Conservation (phyloP, 2,888 invertebrate species). For the Polymixis lichenea region DNA sequence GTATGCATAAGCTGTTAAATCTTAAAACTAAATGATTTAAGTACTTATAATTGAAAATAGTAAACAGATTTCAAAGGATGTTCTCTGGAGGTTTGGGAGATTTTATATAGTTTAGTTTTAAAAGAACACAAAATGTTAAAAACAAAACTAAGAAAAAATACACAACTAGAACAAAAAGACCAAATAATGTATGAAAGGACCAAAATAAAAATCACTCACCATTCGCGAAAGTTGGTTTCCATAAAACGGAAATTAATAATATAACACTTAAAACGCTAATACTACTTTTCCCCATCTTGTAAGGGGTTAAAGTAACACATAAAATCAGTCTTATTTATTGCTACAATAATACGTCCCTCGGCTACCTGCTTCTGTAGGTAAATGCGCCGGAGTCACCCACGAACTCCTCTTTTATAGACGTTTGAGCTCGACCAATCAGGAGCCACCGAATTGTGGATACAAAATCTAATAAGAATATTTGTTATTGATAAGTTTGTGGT, state of each 20-base stretch:
- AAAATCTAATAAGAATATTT: constrained; percentile 65
- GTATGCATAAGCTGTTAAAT: too few relatives aligned
- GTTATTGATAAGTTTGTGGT: constrained; percentile 57
- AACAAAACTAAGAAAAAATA: constrained; percentile 19
- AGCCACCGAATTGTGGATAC: constrained; percentile 53
- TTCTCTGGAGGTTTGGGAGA: neutral
- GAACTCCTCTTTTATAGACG: constrained; percentile 80
- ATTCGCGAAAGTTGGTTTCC: constrained; percentile 81
- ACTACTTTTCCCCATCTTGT: constrained; percentile 85
- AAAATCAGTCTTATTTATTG: constrained; percentile 82
- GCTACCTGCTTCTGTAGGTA: constrained; percentile 80
- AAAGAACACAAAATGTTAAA: neutral
- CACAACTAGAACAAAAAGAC: neutral
- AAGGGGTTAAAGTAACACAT: constrained; percentile 81
- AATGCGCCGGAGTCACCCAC: constrained; percentile 75
- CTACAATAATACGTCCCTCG: constrained; percentile 82
- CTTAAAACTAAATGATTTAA: neutral
- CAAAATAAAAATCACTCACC: constrained; percentile 78
- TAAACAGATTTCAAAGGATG: neutral
- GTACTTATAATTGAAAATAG: neutral
- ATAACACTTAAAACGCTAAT: constrained; percentile 85
- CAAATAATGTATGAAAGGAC: constrained; percentile 1
- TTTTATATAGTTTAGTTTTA: neutral
- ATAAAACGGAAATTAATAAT: constrained; percentile 84
- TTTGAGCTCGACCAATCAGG: constrained; percentile 61